phyloP scores from a whole-genome alignment of 2,797 vertebrate genomes.

The Micromesistius poutassou region DNA sequence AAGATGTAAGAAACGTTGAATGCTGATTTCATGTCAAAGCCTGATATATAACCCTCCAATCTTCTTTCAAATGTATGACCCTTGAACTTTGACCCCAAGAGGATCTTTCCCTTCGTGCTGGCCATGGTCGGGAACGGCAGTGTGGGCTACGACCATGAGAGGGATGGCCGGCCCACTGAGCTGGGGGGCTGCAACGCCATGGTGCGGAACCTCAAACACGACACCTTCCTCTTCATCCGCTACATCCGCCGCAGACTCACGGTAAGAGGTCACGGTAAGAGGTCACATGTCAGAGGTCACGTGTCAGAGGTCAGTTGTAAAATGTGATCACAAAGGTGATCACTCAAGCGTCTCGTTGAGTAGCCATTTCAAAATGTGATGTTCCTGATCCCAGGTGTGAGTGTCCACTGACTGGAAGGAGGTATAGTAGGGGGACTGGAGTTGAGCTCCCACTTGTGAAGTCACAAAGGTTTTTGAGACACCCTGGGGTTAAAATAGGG shows the following conservation, averaged over 20 bases:
- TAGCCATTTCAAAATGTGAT: not conserved
- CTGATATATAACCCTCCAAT: not conserved
- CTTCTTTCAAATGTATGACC: not conserved
- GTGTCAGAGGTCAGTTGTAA: too few relatives aligned
- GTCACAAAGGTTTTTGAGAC: not conserved
- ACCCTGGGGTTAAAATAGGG: too few relatives aligned
- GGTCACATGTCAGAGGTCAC: too few relatives aligned
- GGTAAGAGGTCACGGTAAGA: constrained; percentile 55
- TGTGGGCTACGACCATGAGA: constrained; percentile 87
- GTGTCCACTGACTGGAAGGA: not conserved
- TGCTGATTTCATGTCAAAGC: not conserved
- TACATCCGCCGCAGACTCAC: constrained; percentile 90
- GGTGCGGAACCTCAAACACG: constrained; percentile 90
- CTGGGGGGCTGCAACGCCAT: constrained; percentile 92
- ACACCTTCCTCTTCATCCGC: constrained; percentile 93
- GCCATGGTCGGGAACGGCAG: constrained; percentile 95
- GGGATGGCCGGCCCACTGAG: constrained; percentile 87
- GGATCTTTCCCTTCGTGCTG: constrained; percentile 89
- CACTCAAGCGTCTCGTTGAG: not conserved
- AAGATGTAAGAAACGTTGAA: too few relatives aligned
- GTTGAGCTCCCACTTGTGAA: not conserved
- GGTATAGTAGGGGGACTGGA: too few relatives aligned
- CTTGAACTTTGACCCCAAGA: constrained; percentile 61
- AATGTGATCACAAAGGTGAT: too few relatives aligned
- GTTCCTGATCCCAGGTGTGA: not conserved